Evolutionary conservation across 1,140 invertebrate genomes (phyloP), one percentile per base, ranked within the genome.

Genomic region (Drosophila nikananu): DNA sequence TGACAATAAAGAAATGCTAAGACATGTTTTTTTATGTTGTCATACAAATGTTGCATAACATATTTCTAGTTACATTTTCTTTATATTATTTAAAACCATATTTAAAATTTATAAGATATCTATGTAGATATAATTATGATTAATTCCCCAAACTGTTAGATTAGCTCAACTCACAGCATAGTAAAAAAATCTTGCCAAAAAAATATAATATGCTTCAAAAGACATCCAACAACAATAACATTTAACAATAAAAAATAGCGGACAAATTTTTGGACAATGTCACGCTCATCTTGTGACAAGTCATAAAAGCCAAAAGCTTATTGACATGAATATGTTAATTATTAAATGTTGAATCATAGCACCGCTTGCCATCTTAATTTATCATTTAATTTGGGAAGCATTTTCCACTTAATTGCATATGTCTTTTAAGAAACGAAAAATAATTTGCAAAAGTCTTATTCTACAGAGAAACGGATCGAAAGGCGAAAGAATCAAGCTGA

Each of bases 401-500:
- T 74, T 73, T 74, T 74, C 68, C 57, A 39, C 55, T 66, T 54
- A 17, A 41, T 67, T 67, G 60, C 7, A 27, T 1, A 30, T 60
- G 44, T 51, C 35, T 61, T 63, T 48, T 23, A 25, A 13, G 44
- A 64, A 41, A 37, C 39, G 39, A 44, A 32, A 67, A 67, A n/a
- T 32, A 25, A 41, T 70, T 54, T 48, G 61, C 74, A 30, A 61
- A 73, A 60, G 35, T 25, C 39, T 23, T 46, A 49, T 49, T 49
- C 52, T 30, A 57, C 27, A 68, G n/a, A 68, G 62, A 66, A 63
- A 39, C 44, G 42, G 55, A 71, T 37, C 30, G 55, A 59, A 70
- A 49, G 3, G 42, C 51, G 13, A 72, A 72, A 81, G 61, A 72
- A 87, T 71, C 63, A 30, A 74, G 77, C 84, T 89, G 84, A 84